A percentile compares a stretch with the other conserved stretches of the same genome.
Evolutionary conservation across 2,888 invertebrate genomes (phyloP).

Genomic region (Hydraecia micacea): DNA sequence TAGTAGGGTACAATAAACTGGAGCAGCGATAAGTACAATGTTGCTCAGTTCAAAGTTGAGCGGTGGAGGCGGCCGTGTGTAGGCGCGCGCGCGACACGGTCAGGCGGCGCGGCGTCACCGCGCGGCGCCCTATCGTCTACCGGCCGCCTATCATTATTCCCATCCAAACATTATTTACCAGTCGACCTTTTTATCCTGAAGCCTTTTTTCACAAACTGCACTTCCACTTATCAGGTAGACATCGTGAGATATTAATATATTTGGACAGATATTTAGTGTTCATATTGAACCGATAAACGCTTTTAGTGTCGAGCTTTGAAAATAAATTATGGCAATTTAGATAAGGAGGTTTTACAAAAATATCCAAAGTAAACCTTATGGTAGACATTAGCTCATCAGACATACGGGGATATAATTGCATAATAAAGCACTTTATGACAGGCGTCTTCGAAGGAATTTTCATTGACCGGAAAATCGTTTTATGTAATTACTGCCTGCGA

Average conservation of each 20-base stretch:
- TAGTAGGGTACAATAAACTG: slow-evolving; percentile 28
- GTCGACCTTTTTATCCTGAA: slow-evolving; percentile 67
- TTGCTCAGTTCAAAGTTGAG: slow-evolving; percentile 59
- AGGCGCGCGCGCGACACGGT: slow-evolving; percentile 67
- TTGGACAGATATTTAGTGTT: slow-evolving; percentile 52
- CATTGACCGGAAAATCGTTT: slow-evolving; percentile 33
- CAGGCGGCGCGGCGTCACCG: slow-evolving; percentile 84
- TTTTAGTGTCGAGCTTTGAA: slow-evolving; percentile 46
- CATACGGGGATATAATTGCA: slow-evolving; percentile 12
- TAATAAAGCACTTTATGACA: slow-evolving; percentile 16
- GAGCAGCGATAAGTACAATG: slow-evolving; percentile 43
- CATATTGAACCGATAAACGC: slow-evolving; percentile 43
- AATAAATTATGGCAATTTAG: slow-evolving; percentile 50
- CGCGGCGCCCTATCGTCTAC: slow-evolving; percentile 89
- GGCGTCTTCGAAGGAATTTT: slow-evolving; percentile 32
- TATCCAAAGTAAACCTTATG: slow-evolving; percentile 2
- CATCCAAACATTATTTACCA: slow-evolving; percentile 76
- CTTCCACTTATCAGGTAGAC: slow-evolving; percentile 61
- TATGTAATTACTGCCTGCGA: slow-evolving; percentile 18
- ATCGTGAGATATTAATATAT: slow-evolving; percentile 54
- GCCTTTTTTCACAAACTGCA: slow-evolving; percentile 61
- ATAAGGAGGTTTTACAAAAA: slow-evolving; percentile 33
- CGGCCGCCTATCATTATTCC: slow-evolving; percentile 83
- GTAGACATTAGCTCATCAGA: slow-evolving; percentile 8
- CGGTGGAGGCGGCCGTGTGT: slow-evolving; percentile 60